A percentile compares a stretch with the other conserved stretches of the same genome.
phyloP scores from a whole-genome alignment of 2,797 vertebrate species.

The Lepus oiostolus region DNA sequence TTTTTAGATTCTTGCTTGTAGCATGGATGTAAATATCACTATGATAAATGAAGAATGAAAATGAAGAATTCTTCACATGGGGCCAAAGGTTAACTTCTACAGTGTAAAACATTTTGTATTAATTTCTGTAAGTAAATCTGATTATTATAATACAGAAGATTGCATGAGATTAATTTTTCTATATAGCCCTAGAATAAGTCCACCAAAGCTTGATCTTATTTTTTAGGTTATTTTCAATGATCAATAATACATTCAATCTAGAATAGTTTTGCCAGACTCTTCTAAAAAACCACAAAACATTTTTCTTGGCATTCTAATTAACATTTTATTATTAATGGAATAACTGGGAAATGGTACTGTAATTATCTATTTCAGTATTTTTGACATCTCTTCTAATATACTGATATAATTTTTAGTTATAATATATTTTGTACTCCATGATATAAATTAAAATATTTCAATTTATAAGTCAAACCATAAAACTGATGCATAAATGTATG shows the following conservation, averaged over 20 bases:
- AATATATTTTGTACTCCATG: background rate
- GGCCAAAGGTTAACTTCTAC: background rate
- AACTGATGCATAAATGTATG: background rate
- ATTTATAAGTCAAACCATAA: background rate
- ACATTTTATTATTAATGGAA: constrained; percentile 42
- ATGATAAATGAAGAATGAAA: background rate
- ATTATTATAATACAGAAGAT: constrained; percentile 39
- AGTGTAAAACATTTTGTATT: background rate
- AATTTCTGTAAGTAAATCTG: constrained; percentile 2
- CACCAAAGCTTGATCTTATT: background rate
- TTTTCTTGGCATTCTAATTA: background rate
- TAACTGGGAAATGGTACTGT: constrained; percentile 20
- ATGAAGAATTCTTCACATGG: background rate
- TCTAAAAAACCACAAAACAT: background rate
- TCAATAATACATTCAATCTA: rapidly evolving
- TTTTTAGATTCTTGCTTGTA: background rate
- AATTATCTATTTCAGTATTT: constrained; percentile 47
- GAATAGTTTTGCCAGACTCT: background rate
- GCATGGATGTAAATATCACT: background rate
- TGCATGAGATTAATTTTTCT: background rate
- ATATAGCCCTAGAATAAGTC: background rate
- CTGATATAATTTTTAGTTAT: background rate
- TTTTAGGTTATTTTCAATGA: background rate
- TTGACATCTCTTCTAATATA: constrained; percentile 66
- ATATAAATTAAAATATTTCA: background rate